These are phyloP conservation scores for Euplexia lucipara DNA, from an alignment of 2,888 invertebrate species.

Conservation along the genomic window DNA sequence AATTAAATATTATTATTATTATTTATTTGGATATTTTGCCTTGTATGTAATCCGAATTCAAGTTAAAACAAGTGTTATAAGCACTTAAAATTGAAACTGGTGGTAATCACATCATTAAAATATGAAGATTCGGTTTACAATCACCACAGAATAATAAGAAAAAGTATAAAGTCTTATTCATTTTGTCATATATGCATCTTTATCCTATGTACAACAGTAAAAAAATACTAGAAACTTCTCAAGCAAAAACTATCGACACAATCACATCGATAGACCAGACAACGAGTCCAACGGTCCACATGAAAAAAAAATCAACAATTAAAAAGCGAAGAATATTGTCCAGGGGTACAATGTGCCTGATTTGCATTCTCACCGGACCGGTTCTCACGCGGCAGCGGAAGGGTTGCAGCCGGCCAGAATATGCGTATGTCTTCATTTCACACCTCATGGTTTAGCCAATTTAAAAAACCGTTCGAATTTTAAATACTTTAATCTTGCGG, in stretches of 20 bases:
- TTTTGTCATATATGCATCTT: too few species aligned
- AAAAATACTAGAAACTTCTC: constrained; percentile 19
- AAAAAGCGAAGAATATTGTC: constrained; percentile 85
- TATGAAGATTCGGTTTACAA: too few species aligned
- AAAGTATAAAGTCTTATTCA: too few species aligned
- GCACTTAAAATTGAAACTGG: too few species aligned
- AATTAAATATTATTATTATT: too few species aligned
- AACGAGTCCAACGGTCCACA: constrained; percentile 59
- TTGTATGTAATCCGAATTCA: too few species aligned
- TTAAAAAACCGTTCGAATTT: constrained; percentile 40
- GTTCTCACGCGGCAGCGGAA: constrained; percentile 78
- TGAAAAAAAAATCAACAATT: constrained; percentile 74
- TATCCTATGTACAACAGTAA: too few species aligned
- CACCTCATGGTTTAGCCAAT: constrained; percentile 53
- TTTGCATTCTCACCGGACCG: constrained; percentile 86
- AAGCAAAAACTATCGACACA: constrained; percentile 54
- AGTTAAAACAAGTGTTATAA: too few species aligned
- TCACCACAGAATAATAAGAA: too few species aligned
- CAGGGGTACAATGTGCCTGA: constrained; percentile 81
- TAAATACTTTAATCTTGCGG: constrained; percentile 27
- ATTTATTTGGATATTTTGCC: too few species aligned
- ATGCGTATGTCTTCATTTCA: constrained; percentile 67
- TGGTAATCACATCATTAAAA: too few species aligned
- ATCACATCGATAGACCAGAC: constrained; percentile 60
- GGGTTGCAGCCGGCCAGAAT: constrained; percentile 69